phyloP scores from a whole-genome alignment of 2,113 vertebrate genomes.

The Mesitornis unicolor region DNA sequence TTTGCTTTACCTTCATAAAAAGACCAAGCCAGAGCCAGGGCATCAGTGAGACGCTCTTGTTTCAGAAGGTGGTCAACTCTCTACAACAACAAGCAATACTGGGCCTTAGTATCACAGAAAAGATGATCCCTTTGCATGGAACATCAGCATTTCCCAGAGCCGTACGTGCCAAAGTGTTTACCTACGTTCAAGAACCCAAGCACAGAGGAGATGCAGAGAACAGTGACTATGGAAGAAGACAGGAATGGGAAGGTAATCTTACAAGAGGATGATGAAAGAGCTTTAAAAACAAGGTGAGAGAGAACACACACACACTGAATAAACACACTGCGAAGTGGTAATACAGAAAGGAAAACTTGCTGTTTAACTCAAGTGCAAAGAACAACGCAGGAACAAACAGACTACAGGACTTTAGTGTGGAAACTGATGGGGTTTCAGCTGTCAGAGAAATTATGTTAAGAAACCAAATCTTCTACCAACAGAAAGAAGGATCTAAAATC shows the following conservation, averaged over 20 bases:
- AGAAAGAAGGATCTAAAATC: background rate
- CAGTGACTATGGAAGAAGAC: background rate
- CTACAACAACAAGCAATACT: slow-evolving; percentile 65
- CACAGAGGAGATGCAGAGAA: background rate
- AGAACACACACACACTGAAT: background rate
- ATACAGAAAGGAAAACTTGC: background rate
- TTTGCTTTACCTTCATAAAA: slow-evolving; percentile 96
- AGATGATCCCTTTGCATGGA: background rate
- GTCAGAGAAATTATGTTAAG: background rate
- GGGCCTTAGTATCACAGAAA: background rate
- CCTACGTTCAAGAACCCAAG: background rate
- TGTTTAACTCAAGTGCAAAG: background rate
- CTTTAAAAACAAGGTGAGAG: background rate
- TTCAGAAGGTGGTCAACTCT: slow-evolving; percentile 91
- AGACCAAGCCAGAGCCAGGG: slow-evolving; percentile 93
- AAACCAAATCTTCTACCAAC: background rate
- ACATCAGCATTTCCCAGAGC: background rate
- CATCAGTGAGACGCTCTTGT: slow-evolving; percentile 90
- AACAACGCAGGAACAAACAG: background rate
- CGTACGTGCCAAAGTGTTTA: background rate
- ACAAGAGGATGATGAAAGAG: background rate
- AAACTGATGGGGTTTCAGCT: background rate
- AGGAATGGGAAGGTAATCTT: background rate
- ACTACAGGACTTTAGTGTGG: background rate
- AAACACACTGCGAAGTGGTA: background rate